These are phyloP conservation scores for Auanema freiburgensis DNA, from an alignment of 2,888 invertebrate genomes.

Conservation along the genomic window DNA sequence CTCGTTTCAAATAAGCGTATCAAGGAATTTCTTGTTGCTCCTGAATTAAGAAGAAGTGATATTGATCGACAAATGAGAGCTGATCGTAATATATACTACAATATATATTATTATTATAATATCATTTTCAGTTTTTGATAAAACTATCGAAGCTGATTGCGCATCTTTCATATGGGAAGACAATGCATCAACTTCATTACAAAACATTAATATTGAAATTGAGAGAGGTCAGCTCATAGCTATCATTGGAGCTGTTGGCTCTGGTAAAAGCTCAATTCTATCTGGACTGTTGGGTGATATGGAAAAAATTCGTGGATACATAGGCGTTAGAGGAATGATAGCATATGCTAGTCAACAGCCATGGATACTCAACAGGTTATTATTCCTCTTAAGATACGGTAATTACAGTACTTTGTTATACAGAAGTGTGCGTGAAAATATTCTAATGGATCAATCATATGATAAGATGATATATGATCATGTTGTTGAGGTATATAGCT, in stretches of 20 bases:
- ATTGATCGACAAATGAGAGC: constrained; percentile 32
- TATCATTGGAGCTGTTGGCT: constrained; percentile 39
- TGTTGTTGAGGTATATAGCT: constrained; percentile 6
- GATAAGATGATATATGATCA: constrained; percentile 19
- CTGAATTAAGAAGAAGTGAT: constrained; percentile 29
- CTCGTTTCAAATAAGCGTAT: constrained; percentile 58
- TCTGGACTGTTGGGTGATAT: constrained; percentile 71
- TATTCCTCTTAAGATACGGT: too few relatives aligned
- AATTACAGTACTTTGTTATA: too few relatives aligned
- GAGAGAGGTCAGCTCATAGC: constrained; percentile 30
- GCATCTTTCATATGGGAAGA: constrained; percentile 37
- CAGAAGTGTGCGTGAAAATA: constrained; percentile 24
- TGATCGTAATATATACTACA: constrained; percentile 23
- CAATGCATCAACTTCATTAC: constrained; percentile 19
- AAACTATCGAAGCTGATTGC: constrained; percentile 32
- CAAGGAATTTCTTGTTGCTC: constrained; percentile 51
- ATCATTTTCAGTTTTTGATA: constrained; percentile 30
- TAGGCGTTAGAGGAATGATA: constrained; percentile 67
- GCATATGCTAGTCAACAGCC: constrained; percentile 94
- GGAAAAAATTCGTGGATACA: constrained; percentile 53
- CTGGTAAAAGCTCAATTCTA: constrained; percentile 45
- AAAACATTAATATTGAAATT: constrained; percentile 27
- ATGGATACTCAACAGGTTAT: constrained; percentile 92
- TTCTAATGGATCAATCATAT: constrained; percentile 25
- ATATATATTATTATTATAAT: not conserved